Evolutionary conservation across 2,888 invertebrate species (phyloP).

Genomic region (Tipula helvola): DNA sequence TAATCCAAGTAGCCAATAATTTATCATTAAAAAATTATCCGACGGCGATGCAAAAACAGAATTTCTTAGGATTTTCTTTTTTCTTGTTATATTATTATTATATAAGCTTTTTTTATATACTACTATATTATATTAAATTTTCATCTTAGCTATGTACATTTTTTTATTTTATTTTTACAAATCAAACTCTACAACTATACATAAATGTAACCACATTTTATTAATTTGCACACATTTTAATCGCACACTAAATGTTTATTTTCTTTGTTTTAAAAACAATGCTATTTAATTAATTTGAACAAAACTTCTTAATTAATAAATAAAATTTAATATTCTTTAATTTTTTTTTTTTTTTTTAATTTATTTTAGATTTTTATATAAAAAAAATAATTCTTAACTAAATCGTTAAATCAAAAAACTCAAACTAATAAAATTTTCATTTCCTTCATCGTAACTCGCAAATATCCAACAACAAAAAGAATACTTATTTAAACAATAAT

Average conservation of each 20-base stretch:
- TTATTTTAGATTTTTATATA: background rate
- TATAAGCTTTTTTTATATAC: background rate
- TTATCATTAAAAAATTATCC: background rate
- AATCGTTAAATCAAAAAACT: constrained; percentile 4
- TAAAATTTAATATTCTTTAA: background rate
- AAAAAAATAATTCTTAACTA: background rate
- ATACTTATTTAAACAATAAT: background rate
- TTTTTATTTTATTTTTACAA: background rate
- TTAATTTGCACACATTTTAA: background rate
- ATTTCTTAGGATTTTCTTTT: background rate
- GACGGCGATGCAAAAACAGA: background rate
- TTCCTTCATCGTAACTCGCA: constrained; percentile 4
- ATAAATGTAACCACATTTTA: background rate
- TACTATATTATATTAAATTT: background rate
- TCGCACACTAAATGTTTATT: background rate
- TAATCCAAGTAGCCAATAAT: background rate
- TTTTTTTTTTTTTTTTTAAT: background rate
- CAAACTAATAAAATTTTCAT: constrained; percentile 4
- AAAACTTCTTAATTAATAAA: background rate
- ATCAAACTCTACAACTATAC: background rate
- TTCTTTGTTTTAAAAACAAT: background rate
- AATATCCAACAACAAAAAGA: background rate
- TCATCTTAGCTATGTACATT: background rate
- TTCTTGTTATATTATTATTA: background rate
- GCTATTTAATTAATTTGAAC: background rate